These are phyloP conservation scores for Lacanobia oleracea DNA, from an alignment of 2,888 invertebrate genomes.

Conservation along the genomic window DNA sequence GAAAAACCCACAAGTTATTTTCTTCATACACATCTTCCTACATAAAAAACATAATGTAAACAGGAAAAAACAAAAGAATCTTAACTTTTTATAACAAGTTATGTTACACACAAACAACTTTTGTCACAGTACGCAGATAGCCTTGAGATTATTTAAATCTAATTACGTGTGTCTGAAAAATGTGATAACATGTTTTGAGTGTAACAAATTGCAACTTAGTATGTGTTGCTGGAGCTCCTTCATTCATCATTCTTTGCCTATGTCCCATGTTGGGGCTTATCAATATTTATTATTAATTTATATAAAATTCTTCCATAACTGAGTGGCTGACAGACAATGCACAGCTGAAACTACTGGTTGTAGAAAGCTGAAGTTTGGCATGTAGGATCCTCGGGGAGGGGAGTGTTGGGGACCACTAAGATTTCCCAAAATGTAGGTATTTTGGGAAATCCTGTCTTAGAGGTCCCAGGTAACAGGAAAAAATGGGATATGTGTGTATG, in stretches of 20 bases:
- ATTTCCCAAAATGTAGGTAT: no score
- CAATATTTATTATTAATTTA: no score
- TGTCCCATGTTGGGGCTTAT: neutral
- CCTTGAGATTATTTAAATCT: constrained; percentile 36
- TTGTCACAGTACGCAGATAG: neutral
- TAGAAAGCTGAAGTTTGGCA: no score
- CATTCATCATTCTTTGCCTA: neutral
- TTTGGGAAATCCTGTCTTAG: no score
- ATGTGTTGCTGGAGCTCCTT: neutral
- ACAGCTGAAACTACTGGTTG: no score
- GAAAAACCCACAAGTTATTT: neutral
- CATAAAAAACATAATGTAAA: neutral
- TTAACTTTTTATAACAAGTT: neutral
- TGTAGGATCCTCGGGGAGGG: no score
- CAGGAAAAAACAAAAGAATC: neutral
- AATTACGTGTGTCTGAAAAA: neutral
- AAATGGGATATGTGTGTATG: no score
- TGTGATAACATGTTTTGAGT: neutral
- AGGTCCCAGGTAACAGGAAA: no score
- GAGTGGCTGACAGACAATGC: no score
- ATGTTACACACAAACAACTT: neutral
- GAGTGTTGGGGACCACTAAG: no score
- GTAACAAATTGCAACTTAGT: no score
- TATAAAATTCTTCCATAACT: no score
- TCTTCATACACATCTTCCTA: neutral